These are phyloP conservation scores for Notodonta dromedarius DNA, from an alignment of 2,888 invertebrate genomes.

Conservation along the genomic window DNA sequence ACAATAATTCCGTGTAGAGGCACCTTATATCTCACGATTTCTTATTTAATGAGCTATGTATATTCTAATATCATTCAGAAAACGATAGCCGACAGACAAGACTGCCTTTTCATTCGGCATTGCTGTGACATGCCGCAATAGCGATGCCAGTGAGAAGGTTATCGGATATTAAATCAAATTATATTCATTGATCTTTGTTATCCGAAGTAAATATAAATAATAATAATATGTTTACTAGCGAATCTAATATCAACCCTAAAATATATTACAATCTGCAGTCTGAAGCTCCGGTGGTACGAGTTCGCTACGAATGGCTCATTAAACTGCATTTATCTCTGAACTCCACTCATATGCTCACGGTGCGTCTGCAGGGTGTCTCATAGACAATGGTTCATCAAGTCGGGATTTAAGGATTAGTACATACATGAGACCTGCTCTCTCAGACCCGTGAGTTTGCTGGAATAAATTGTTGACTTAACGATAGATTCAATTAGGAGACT, in stretches of 20 bases:
- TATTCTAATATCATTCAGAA: no score
- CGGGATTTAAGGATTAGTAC: constrained; percentile 30
- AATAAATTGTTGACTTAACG: not conserved
- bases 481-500: not conserved
- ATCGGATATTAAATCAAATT: no score
- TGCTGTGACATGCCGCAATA: no score
- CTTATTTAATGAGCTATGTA: no score
- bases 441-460: not conserved
- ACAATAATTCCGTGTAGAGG: no score
- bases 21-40: no score
- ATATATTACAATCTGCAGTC: not conserved
- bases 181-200: no score
- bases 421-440: constrained; percentile 8
- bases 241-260: not conserved
- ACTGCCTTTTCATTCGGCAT: no score
- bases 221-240: no score
- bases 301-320: constrained; percentile 34
- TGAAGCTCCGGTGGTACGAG: not conserved
- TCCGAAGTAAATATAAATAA: no score
- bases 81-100: no score
- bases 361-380: constrained; percentile 14
- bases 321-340: constrained; percentile 32
- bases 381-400: constrained; percentile 39
- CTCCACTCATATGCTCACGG: constrained; percentile 16
- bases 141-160: no score